phyloP scores from a whole-genome alignment of 2,888 invertebrate species.

The Chymomyza fuscimana region DNA sequence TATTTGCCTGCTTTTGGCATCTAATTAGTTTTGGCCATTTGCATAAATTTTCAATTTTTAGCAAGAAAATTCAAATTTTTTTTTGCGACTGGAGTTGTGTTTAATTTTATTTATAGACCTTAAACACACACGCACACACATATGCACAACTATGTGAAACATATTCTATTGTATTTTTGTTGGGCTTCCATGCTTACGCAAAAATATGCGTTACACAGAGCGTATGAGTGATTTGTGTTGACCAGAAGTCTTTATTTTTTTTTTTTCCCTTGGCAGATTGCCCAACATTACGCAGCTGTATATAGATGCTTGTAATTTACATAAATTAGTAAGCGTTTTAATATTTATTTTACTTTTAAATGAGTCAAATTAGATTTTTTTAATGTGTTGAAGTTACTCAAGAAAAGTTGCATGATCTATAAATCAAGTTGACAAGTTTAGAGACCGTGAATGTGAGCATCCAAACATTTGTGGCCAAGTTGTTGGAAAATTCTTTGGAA shows the following conservation, averaged over 20 bases:
- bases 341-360: slow-evolving; percentile 32
- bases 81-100: slow-evolving; percentile 48
- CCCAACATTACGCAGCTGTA: slow-evolving; percentile 71
- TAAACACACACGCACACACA: slow-evolving; percentile 26
- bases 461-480: background rate
- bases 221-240: slow-evolving; percentile 63
- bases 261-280: slow-evolving; percentile 58
- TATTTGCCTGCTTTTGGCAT: slow-evolving; percentile 10
- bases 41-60: slow-evolving; percentile 23
- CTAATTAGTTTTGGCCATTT: slow-evolving; percentile 49
- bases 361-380: slow-evolving; percentile 32
- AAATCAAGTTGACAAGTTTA: slow-evolving; percentile 18
- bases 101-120: slow-evolving; percentile 38
- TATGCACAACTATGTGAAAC: slow-evolving; percentile 15
- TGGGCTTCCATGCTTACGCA: slow-evolving; percentile 48
- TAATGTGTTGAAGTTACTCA: background rate
- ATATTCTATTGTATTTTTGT: slow-evolving; percentile 56
- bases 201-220: slow-evolving; percentile 48
- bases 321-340: slow-evolving; percentile 28
- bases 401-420: background rate
- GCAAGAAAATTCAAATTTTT: background rate
- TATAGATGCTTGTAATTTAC: slow-evolving; percentile 52
- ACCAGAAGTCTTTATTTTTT: slow-evolving; percentile 30
- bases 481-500: slow-evolving; percentile 1
- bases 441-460: background rate